Base-by-base conservation (phyloP, 1,140 invertebrate genomes). In the Drosophila chauvacae region DNA sequence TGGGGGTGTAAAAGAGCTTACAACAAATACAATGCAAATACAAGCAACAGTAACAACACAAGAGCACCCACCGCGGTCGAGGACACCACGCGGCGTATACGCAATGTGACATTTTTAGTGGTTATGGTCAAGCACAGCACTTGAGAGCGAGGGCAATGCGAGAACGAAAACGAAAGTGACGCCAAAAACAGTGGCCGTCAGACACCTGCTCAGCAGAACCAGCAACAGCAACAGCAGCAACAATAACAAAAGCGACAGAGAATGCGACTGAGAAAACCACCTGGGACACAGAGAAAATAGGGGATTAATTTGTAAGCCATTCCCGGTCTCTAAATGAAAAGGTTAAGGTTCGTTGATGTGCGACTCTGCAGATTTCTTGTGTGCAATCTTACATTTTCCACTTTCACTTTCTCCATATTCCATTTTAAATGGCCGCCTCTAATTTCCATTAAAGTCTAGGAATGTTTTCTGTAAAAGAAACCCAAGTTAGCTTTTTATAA, bases 91-190 rank as follows among this genome's bases (percentile, higher is more conserved):
- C 85, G 84, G 85, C 81, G 77, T 90, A 85, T 88, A 88, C 81
- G 86, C 85, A 88, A 90, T 88, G 85, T 88, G 85, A 88, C 85
- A 88, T 68, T 71, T 88, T 90, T 88, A 88, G 78, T 88, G 85
- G 85, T 88, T 88, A 88, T 88, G 85, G 85, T 88, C 85, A 88
- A 88, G 85, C 84, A 68, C 84, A 85, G 72, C 81, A 84, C 81
- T 88, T 85, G 72, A 90, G 62, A 90, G 62, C 73, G 80, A 88
- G 83, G 83, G 83, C 84, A 90, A 55, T 70, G 71, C 56, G 18
- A 61, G 61, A 64, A 55, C 55, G 56, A 62, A 82, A 75, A 65
- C 63, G 80, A 87, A 88, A 88, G 72, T 84, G 77, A 88, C 77
- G 74, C 75, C 82, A 60, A 86, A 85, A 77, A 74, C 64, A 60